A percentile compares a stretch with the other conserved stretches of the same genome.
phyloP scores from a whole-genome alignment of 2,797 vertebrate species.

The Todus mexicanus region DNA sequence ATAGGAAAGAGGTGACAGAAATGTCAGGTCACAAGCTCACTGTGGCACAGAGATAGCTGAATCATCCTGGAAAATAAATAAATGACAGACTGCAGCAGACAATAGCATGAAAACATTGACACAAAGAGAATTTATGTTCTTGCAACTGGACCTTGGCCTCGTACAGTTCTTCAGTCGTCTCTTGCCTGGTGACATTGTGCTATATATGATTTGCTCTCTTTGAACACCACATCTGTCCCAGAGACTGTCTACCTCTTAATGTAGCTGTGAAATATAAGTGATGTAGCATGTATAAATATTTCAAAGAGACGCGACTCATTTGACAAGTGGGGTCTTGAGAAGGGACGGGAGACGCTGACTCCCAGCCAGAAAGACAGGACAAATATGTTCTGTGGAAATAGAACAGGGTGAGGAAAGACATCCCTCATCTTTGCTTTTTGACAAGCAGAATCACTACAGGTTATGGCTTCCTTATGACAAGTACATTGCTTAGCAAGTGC shows the following conservation, averaged over 20 bases:
- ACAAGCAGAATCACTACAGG: background rate
- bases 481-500: background rate
- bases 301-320: constrained; percentile 15
- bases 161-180: background rate
- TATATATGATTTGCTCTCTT: constrained; percentile 9
- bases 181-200: background rate
- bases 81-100: background rate
- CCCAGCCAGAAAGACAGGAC: background rate
- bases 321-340: constrained; percentile 15
- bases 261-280: constrained; percentile 33
- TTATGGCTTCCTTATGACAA: background rate
- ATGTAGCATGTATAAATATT: constrained; percentile 22
- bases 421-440: constrained; percentile 1
- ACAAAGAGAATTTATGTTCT: constrained; percentile 39
- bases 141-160: constrained; percentile 54
- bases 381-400: background rate
- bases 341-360: background rate
- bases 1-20: constrained; percentile 12
- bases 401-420: background rate
- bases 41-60: background rate
- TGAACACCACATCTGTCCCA: constrained; percentile 6
- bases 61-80: constrained; percentile 5
- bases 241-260: background rate
- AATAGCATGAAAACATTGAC: constrained; percentile 11
- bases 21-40: constrained; percentile 8